These are phyloP conservation scores for Psettodes erumei DNA, from an alignment of 2,113 vertebrate genomes.

Conservation along the genomic window DNA sequence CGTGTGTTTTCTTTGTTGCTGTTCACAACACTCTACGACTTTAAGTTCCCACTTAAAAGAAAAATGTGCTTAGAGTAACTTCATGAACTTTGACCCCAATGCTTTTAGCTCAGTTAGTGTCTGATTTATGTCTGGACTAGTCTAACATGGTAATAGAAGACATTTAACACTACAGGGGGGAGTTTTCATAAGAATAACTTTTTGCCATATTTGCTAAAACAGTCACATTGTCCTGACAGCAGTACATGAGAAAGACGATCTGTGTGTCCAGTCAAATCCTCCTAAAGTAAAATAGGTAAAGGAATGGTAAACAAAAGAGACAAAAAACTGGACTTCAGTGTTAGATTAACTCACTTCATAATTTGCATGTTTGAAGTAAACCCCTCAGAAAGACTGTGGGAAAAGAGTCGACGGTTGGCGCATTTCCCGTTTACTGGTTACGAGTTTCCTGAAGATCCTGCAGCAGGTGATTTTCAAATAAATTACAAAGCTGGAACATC, in stretches of 20 bases:
- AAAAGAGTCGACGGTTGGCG: background rate
- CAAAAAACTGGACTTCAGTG: background rate
- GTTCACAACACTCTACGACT: background rate
- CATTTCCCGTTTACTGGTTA: background rate
- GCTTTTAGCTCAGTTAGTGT: background rate
- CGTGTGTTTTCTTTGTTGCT: background rate
- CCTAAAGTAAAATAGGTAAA: slow-evolving; percentile 2
- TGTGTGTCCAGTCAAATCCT: background rate
- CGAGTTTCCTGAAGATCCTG: background rate
- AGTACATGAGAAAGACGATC: no score
- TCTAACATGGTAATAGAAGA: slow-evolving; percentile 7
- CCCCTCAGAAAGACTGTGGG: background rate
- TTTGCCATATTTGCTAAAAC: slow-evolving; percentile 4
- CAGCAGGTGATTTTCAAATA: background rate
- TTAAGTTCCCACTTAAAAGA: slow-evolving; percentile 9
- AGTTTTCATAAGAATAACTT: no score
- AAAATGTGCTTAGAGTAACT: background rate
- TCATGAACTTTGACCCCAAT: background rate
- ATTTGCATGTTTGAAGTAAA: background rate
- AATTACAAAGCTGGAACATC: background rate
- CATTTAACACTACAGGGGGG: slow-evolving; percentile 8
- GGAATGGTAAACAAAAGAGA: slow-evolving; percentile 1
- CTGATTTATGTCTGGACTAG: background rate
- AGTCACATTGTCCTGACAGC: no score
- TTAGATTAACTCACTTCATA: background rate